Base-by-base conservation (phyloP, 2,797 vertebrate genomes). In the Sparus aurata region DNA sequence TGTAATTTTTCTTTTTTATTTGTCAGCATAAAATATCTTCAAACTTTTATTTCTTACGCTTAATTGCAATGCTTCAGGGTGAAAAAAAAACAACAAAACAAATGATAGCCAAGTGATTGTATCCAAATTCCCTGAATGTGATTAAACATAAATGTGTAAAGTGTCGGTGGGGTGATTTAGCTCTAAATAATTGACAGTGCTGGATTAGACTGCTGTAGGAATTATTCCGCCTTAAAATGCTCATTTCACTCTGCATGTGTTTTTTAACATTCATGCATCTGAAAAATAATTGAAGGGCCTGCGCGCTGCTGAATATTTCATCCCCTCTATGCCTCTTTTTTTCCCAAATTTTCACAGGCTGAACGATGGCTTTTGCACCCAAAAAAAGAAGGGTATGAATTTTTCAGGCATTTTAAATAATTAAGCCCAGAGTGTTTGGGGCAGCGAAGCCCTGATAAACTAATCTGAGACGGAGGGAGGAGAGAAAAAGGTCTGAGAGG, bases 321-420 rank as follows among this genome's bases (percentile, higher is more conserved):
- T 93, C 84, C 79, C 50, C 54, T 70, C 77, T 64, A 57, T 65
- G 52, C 85, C 75, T 72, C 58, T 79, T 91, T 91, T 34, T 77
- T 78, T 54, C 27, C 79, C 64, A 84, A 87, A 89, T 85, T 83
- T 90, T 86, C 86, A 82, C 87, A 73, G 73, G 60, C 86, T 89
- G 88, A 94, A 92, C 66, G 67, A 89, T 89, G 87, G 88, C 87
- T 88, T 94, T 92, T 92, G 88, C 89, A 85, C 85, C 88, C 85
- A 85, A 83, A 87, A 93, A 91, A 91, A 87, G 79, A 65, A 84
- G 85, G 75, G 63, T 87, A 93, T 93, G 74, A 92, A 93, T 94
- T 89, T 94, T 93, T 92, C 59, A 92, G 70, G 69, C 81, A 68
- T 84, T 94, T 90, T 95, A 85, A 95, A 95, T 95, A 93, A 95